Evolutionary conservation across 2,113 vertebrate species (phyloP).

Genomic region (Leucosticte australis): DNA sequence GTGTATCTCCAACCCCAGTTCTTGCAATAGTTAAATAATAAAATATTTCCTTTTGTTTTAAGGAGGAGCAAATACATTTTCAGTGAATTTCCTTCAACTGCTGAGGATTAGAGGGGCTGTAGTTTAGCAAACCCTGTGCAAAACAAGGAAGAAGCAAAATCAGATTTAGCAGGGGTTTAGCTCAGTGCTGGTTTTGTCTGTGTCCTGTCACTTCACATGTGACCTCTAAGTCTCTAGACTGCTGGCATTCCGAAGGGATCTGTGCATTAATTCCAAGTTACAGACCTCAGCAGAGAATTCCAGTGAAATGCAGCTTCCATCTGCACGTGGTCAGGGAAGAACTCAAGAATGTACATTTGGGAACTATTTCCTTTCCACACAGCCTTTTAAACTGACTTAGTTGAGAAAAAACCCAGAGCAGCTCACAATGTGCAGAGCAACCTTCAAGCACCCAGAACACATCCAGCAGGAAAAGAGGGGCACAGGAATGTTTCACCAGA

Average conservation of each 20-base stretch:
- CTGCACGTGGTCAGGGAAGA: background rate
- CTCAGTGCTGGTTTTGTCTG: background rate
- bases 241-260: background rate
- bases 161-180: background rate
- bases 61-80: background rate
- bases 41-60: background rate
- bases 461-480: background rate
- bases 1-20: background rate
- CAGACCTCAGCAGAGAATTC: background rate
- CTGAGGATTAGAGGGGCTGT: background rate
- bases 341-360: background rate
- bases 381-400: background rate
- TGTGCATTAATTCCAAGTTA: background rate
- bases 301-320: background rate
- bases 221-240: background rate
- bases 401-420: background rate
- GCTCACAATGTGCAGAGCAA: background rate
- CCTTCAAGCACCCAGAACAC: background rate
- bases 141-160: background rate
- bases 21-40: background rate
- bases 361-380: background rate
- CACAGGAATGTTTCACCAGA: background rate
- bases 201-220: background rate
- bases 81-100: background rate
- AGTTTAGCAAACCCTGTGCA: background rate